Evolutionary conservation across 2,888 invertebrate genomes (phyloP).

Genomic region (Lepidocyrtinus sp.): DNA sequence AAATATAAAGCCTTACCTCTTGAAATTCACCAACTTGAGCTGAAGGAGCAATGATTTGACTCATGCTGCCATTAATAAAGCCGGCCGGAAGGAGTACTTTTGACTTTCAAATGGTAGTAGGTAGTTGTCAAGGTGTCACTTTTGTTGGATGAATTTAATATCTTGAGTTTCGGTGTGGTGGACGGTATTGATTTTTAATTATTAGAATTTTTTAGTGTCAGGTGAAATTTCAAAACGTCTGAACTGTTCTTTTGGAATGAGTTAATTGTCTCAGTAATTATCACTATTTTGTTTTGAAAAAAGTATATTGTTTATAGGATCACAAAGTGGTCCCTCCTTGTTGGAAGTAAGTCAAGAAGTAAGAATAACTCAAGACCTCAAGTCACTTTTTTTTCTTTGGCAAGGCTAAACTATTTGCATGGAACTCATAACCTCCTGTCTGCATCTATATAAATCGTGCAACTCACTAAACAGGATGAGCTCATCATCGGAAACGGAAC

Average conservation of each 20-base stretch:
- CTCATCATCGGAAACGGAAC: slow-evolving; percentile 59
- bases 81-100: not conserved
- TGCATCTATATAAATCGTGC: slow-evolving; percentile 23
- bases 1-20: no score
- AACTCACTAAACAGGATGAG: slow-evolving; percentile 31
- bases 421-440: slow-evolving; percentile 25
- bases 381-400: slow-evolving; percentile 20
- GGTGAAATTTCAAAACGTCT: no score
- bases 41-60: slow-evolving; percentile 44
- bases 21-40: slow-evolving; percentile 62
- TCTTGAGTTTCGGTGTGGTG: not conserved
- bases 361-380: slow-evolving; percentile 26
- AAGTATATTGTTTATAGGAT: no score
- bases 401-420: slow-evolving; percentile 40
- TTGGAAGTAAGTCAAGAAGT: slow-evolving; percentile 44
- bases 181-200: no score
- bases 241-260: no score
- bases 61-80: slow-evolving; percentile 54
- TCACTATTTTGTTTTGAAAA: no score
- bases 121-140: not conserved
- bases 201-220: no score
- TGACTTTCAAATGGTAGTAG: not conserved
- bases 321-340: slow-evolving; percentile 35
- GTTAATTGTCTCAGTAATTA: no score
- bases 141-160: not conserved